These are phyloP conservation scores for Ladona fulva DNA, from an alignment of 1,140 invertebrate genomes.

Conservation along the genomic window DNA sequence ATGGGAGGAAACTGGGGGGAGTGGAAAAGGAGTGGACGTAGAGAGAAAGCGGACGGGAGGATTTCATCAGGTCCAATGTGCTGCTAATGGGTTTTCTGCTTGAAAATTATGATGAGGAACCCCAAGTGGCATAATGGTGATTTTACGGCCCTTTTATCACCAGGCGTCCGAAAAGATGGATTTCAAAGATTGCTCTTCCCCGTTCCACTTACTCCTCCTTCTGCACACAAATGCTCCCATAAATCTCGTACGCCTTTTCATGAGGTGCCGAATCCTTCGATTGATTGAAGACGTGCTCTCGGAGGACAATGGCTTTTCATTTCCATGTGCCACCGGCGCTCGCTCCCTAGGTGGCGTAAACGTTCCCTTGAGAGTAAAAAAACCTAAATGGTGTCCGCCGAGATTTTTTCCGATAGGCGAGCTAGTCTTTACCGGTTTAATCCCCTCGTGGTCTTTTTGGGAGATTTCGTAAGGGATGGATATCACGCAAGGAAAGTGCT, in stretches of 20 bases:
- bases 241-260: neutral
- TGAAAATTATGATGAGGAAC: neutral
- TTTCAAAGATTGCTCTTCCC: neutral
- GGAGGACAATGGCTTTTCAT: neutral
- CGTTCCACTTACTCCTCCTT: neutral
- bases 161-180: neutral
- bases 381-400: too few relatives aligned
- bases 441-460: too few relatives aligned
- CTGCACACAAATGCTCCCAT: slow-evolving; percentile 3
- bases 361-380: too few relatives aligned
- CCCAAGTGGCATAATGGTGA: neutral
- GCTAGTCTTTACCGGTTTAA: too few relatives aligned
- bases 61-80: neutral
- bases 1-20: neutral
- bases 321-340: neutral
- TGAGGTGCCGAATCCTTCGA: neutral
- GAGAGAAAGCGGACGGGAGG: neutral
- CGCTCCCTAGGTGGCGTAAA: too few relatives aligned
- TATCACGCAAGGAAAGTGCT: too few relatives aligned
- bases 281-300: neutral
- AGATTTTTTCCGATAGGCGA: too few relatives aligned
- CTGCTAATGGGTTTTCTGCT: neutral
- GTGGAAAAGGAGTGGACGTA: neutral
- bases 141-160: neutral
- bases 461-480: too few relatives aligned